Evolutionary conservation across 1,140 invertebrate species (phyloP).

Genomic region (Procambarus clarkii): DNA sequence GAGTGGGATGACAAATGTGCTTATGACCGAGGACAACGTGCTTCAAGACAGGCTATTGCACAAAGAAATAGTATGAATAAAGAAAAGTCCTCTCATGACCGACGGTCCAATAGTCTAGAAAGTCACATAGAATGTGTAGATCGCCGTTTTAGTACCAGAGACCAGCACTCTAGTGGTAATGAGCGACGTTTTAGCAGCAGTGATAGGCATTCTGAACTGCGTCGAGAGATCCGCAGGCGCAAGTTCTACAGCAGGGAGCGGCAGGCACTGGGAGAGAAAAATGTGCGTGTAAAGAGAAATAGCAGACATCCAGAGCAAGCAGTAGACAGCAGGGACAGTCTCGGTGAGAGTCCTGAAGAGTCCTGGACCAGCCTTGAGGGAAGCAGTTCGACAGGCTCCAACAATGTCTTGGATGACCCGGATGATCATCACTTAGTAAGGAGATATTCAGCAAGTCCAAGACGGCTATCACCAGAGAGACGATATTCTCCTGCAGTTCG

Average conservation of each 20-base stretch:
- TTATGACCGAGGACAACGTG: neutral
- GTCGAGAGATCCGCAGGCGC: constrained; percentile 26
- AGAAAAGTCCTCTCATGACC: neutral
- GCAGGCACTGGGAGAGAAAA: constrained; percentile 31
- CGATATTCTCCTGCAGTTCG: constrained; percentile 26
- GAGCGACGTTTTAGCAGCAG: constrained; percentile 42
- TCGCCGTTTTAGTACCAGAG: constrained; percentile 4
- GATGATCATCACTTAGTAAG: constrained; percentile 4
- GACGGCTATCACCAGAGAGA: constrained; percentile 51
- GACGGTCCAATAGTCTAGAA: constrained; percentile 46
- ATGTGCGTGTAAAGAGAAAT: neutral
- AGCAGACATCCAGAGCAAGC: neutral
- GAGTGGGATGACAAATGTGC: constrained; percentile 21
- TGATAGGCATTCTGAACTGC: constrained; percentile 44
- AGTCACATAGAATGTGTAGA: neutral
- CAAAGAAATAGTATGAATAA: neutral
- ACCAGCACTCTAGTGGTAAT: constrained; percentile 45
- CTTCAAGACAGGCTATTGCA: neutral
- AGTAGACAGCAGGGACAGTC: constrained; percentile 64
- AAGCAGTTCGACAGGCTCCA: constrained; percentile 14
- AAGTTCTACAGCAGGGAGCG: constrained; percentile 37
- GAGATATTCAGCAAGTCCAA: constrained; percentile 52
- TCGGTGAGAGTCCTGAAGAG: constrained; percentile 60
- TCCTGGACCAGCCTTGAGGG: constrained; percentile 65
- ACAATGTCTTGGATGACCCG: constrained; percentile 29